Conservation (phyloP, 1,140 invertebrate genomes). For the Conopomorpha cramerella region DNA sequence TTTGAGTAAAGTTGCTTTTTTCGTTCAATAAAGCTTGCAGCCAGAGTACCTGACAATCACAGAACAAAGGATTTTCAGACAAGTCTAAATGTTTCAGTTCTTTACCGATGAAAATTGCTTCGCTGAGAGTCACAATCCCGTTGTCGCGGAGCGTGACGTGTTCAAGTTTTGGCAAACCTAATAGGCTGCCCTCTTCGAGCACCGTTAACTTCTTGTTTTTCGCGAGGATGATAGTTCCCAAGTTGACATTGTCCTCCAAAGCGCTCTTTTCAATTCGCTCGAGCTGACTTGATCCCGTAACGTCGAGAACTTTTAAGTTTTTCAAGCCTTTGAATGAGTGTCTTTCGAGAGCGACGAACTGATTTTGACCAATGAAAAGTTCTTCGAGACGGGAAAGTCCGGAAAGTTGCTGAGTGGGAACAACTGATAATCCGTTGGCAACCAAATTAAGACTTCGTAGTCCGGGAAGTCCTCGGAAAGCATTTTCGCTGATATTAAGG, state of each 20-base stretch:
- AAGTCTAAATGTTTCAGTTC: conserved; percentile 77
- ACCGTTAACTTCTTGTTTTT: conserved; percentile 74
- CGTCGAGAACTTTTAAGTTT: conserved; percentile 75
- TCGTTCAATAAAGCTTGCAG: conserved; percentile 73
- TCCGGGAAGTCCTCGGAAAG: conserved; percentile 75
- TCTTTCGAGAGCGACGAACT: conserved; percentile 68
- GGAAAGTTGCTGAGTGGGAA: conserved; percentile 77
- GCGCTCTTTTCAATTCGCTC: conserved; percentile 74
- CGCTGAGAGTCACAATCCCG: conserved; percentile 72
- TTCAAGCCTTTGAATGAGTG: conserved; percentile 77
- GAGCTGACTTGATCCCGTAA: conserved; percentile 74
- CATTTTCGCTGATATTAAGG: conserved; percentile 72
- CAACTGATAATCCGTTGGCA: conserved; percentile 73
- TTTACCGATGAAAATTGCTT: conserved; percentile 77
- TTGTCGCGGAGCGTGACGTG: conserved; percentile 80
- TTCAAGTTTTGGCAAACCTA: conserved; percentile 76
- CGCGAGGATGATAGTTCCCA: conserved; percentile 76
- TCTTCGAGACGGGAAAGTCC: conserved; percentile 77
- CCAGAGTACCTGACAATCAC: conserved; percentile 81
- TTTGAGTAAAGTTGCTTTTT: conserved; percentile 70
- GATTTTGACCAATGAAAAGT: conserved; percentile 81
- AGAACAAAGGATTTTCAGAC: conserved; percentile 82
- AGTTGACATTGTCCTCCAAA: conserved; percentile 78
- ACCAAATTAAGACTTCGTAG: conserved; percentile 76
- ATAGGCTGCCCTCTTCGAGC: conserved; percentile 75